Evolutionary conservation across 2,797 vertebrate species (phyloP).

Genomic region (Triplophysa bombifrons): DNA sequence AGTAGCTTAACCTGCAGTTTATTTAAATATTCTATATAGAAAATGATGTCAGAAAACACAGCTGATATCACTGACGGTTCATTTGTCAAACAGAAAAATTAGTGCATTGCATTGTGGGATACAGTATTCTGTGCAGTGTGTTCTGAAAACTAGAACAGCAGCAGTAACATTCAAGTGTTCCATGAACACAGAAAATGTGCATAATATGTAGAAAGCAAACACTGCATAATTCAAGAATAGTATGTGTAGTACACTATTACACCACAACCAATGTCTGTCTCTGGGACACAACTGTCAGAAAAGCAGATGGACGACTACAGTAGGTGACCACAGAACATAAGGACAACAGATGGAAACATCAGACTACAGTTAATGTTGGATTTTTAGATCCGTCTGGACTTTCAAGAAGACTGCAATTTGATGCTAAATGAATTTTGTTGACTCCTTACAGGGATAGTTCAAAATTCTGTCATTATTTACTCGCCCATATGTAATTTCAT

Average conservation of each 20-base stretch:
- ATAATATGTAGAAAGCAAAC: too few relatives aligned
- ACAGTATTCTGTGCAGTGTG: not conserved
- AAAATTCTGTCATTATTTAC: too few relatives aligned
- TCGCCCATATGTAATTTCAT: too few relatives aligned
- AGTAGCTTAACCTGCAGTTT: too few relatives aligned
- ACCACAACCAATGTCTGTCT: constrained; percentile 17
- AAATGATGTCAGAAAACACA: not conserved
- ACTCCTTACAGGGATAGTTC: not conserved
- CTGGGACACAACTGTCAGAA: constrained; percentile 1
- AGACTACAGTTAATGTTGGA: constrained; percentile 24
- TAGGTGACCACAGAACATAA: constrained; percentile 47
- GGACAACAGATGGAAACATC: constrained; percentile 50
- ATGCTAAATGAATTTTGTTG: not conserved
- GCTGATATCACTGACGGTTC: not conserved
- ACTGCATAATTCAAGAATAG: not conserved
- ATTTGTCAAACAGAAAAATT: not conserved
- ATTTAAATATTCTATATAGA: not conserved
- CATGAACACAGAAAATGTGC: too few relatives aligned
- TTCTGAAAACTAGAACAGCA: too few relatives aligned
- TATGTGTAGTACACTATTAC: not conserved
- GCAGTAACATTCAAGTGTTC: too few relatives aligned
- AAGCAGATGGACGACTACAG: constrained; percentile 53
- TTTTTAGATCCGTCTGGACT: constrained; percentile 6
- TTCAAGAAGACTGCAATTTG: constrained; percentile 1
- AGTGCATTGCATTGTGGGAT: not conserved